These are phyloP conservation scores for Polyommatus iphigenia DNA, from an alignment of 2,888 invertebrate species.

Conservation along the genomic window DNA sequence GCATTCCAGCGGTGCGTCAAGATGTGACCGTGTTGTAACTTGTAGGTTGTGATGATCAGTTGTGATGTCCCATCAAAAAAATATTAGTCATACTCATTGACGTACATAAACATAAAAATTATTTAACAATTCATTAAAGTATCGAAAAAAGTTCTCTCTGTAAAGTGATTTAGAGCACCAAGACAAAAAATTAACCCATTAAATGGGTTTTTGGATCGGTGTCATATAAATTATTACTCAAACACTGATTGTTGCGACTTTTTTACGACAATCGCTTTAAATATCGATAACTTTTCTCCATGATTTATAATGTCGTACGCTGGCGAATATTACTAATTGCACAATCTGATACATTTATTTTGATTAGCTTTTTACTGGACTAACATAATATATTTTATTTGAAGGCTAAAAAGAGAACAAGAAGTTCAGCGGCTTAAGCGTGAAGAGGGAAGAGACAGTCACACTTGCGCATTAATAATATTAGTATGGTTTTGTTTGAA, in stretches of 20 bases:
- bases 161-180: not conserved
- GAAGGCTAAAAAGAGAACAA: too few species aligned
- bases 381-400: too few species aligned
- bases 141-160: not conserved
- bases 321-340: not conserved
- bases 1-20: too few species aligned
- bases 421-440: too few species aligned
- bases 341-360: not conserved
- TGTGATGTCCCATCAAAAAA: too few species aligned
- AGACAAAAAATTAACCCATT: not conserved
- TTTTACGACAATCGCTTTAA: not conserved
- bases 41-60: too few species aligned
- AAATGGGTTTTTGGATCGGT: not conserved
- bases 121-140: not conserved
- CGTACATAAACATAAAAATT: too few species aligned
- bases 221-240: conserved; percentile 5
- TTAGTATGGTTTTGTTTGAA: too few species aligned
- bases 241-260: not conserved
- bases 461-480: too few species aligned
- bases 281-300: not conserved
- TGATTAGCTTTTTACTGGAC: not conserved
- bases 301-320: not conserved
- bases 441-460: too few species aligned
- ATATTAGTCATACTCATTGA: too few species aligned
- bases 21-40: too few species aligned